phyloP scores from a whole-genome alignment of 2,888 invertebrate species.

The Monopis laevigella region DNA sequence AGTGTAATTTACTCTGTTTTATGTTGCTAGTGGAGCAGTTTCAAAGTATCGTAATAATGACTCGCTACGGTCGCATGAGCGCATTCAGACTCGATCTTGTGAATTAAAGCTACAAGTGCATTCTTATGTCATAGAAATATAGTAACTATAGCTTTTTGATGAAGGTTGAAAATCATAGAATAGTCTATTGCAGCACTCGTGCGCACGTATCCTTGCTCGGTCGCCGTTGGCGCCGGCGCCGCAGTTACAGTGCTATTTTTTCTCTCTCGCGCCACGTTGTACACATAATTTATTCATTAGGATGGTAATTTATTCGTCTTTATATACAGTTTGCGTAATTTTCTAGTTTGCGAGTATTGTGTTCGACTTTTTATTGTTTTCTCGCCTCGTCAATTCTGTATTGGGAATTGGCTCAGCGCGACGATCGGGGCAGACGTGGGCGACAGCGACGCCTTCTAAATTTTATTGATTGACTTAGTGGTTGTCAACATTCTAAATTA shows the following conservation, averaged over 20 bases:
- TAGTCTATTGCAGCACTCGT: slow-evolving; percentile 31
- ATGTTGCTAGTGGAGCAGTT: slow-evolving; percentile 31
- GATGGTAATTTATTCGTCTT: slow-evolving; percentile 18
- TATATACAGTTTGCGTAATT: slow-evolving; percentile 31
- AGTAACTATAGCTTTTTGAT: too few species aligned
- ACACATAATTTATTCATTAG: slow-evolving; percentile 62
- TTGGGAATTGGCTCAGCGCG: slow-evolving; percentile 23
- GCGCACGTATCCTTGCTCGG: slow-evolving; percentile 47
- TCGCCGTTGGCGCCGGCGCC: slow-evolving; percentile 58
- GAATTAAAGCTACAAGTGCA: slow-evolving; percentile 18
- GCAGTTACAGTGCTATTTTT: slow-evolving; percentile 57
- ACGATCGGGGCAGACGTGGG: slow-evolving; percentile 6
- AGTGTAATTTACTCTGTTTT: slow-evolving; percentile 40
- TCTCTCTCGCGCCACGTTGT: slow-evolving; percentile 41
- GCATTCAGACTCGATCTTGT: slow-evolving; percentile 43
- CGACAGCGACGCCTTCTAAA: slow-evolving; percentile 3
- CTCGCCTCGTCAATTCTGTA: slow-evolving; percentile 18
- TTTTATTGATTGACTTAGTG: slow-evolving; percentile 21
- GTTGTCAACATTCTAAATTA: slow-evolving; percentile 28
- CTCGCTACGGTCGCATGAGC: slow-evolving; percentile 64
- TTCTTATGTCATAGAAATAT: background rate
- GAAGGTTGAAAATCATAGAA: too few species aligned
- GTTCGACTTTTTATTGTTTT: slow-evolving; percentile 34
- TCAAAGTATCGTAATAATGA: slow-evolving; percentile 58
- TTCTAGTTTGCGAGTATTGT: slow-evolving; percentile 48